Evolutionary conservation across 2,888 invertebrate species (phyloP).

Genomic region (Atethmia centrago): DNA sequence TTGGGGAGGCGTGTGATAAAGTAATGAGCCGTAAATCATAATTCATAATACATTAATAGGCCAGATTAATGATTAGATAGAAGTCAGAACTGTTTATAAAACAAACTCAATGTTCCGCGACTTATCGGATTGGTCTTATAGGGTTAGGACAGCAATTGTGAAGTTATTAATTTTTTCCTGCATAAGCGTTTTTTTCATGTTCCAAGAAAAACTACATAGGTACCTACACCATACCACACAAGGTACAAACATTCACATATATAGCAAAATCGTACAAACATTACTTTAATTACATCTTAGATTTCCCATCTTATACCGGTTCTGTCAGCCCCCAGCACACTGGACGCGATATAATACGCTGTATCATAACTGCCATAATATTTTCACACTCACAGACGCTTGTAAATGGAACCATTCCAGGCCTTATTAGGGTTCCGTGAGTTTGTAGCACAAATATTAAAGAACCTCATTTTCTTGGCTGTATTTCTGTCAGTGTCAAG

Average conservation of each 20-base stretch:
- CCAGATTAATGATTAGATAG: not conserved
- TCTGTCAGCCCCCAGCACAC: constrained; percentile 34
- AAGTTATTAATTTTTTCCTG: too few relatives aligned
- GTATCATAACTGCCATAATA: constrained; percentile 79
- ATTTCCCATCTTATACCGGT: constrained; percentile 51
- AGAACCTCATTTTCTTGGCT: constrained; percentile 9
- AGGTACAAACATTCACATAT: constrained; percentile 9
- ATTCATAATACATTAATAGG: not conserved
- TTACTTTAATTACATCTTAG: constrained; percentile 62
- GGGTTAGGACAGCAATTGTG: not conserved
- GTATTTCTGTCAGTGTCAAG: constrained; percentile 25
- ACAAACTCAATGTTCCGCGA: not conserved
- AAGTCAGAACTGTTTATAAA: not conserved
- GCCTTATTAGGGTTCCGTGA: constrained; percentile 21
- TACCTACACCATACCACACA: not conserved
- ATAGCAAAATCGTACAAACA: constrained; percentile 32
- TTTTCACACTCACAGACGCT: constrained; percentile 73
- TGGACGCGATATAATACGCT: constrained; percentile 55
- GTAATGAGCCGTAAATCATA: not conserved
- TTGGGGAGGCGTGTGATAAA: not conserved
- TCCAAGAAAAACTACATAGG: not conserved
- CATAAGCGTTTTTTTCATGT: not conserved
- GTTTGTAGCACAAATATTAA: constrained; percentile 4
- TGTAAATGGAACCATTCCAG: constrained; percentile 52
- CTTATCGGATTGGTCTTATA: not conserved